A percentile compares a stretch with the other conserved stretches of the same genome.
Conservation (phyloP, 2,797 vertebrate genomes). For the Dromococcyx pavoninus region DNA sequence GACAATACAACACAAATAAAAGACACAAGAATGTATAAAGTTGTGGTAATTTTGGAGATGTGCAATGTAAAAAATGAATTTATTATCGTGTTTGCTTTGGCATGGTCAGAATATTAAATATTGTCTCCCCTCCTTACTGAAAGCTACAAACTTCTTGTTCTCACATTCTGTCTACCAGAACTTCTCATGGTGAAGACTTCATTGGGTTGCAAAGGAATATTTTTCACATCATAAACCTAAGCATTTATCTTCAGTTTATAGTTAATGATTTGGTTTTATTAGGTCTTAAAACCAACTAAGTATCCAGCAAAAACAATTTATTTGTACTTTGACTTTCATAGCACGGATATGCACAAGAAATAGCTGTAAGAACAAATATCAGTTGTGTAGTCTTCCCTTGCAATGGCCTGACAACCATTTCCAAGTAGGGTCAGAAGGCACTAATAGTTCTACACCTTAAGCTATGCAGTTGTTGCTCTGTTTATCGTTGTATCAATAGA, state of each 20-base stretch:
- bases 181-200: not conserved
- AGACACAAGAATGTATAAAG: not conserved
- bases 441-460: not conserved
- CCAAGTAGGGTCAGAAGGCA: not conserved
- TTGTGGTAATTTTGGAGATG: not conserved
- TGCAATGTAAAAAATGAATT: not conserved
- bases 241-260: constrained; percentile 22
- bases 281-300: constrained; percentile 20
- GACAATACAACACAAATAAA: not conserved
- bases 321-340: constrained; percentile 11
- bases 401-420: not conserved
- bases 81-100: not conserved
- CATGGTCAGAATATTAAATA: not conserved
- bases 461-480: not conserved
- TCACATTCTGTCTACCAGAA: not conserved
- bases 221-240: constrained; percentile 9
- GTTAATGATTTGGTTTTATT: constrained; percentile 37
- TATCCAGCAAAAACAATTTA: constrained; percentile 28
- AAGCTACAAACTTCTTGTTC: not conserved
- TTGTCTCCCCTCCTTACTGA: not conserved
- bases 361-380: not conserved
- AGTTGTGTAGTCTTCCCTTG: not conserved
- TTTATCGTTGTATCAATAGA: not conserved
- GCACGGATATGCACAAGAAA: not conserved
- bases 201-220: not conserved